Evolutionary conservation across 2,888 invertebrate species (phyloP).

Genomic region (Loripinus fragilis): DNA sequence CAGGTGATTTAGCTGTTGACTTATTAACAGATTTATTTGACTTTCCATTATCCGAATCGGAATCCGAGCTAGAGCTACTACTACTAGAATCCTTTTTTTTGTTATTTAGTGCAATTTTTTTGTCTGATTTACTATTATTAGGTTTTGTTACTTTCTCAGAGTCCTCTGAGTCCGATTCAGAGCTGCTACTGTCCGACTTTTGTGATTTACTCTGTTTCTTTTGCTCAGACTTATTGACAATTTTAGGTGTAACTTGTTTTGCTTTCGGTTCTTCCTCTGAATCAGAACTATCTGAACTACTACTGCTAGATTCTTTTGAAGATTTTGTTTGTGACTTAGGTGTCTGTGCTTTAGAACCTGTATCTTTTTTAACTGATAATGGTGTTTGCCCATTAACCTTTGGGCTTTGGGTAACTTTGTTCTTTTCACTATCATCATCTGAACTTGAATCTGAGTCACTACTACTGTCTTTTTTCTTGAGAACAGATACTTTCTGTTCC

Average conservation of each 20-base stretch:
- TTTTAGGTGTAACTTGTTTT: neutral
- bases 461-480: slow-evolving; percentile 24
- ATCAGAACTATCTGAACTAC: slow-evolving; percentile 44
- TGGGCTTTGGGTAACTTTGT: neutral
- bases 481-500: slow-evolving; percentile 12
- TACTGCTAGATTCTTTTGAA: slow-evolving; percentile 38
- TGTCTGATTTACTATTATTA: neutral
- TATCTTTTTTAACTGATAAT: no score
- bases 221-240: neutral
- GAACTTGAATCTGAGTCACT: slow-evolving; percentile 45
- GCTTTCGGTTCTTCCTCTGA: slow-evolving; percentile 12
- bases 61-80: slow-evolving; percentile 50
- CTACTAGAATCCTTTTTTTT: slow-evolving; percentile 37
- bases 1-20: slow-evolving; percentile 32
- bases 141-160: slow-evolving; percentile 22
- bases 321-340: slow-evolving; percentile 15
- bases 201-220: neutral
- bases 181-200: slow-evolving; percentile 5
- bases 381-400: slow-evolving; percentile 16
- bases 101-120: slow-evolving; percentile 14
- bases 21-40: slow-evolving; percentile 13
- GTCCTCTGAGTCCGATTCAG: slow-evolving; percentile 12
- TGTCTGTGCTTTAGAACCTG: slow-evolving; percentile 19
- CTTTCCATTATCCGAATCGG: slow-evolving; percentile 56
- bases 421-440: slow-evolving; percentile 40